Conservation (phyloP, 2,113 vertebrate genomes). For the Oreochromis tanganicae region DNA sequence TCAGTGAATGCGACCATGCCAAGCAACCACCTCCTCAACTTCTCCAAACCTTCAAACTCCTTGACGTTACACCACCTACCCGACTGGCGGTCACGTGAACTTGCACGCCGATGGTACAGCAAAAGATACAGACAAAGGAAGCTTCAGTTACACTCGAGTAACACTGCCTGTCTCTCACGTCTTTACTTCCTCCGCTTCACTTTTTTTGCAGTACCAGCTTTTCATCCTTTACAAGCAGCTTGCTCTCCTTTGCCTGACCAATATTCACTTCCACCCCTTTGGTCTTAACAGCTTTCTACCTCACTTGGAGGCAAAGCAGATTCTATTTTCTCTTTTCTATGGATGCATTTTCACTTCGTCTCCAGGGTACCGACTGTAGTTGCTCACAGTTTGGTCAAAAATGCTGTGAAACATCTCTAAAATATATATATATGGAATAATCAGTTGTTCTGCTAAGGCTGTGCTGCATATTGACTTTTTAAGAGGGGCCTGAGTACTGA, state of each 20-base stretch:
- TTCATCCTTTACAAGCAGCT: conserved; percentile 6
- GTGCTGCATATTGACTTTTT: not conserved
- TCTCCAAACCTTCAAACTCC: not conserved
- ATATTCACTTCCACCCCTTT: not conserved
- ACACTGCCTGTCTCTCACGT: conserved; percentile 47
- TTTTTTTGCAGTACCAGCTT: not conserved
- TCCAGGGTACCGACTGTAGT: not conserved
- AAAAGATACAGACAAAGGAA: conserved; percentile 36
- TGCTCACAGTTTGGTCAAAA: not conserved
- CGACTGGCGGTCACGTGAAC: conserved; percentile 33
- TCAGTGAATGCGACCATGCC: conserved; percentile 30
- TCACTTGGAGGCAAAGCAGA: not conserved
- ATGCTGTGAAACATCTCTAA: not conserved
- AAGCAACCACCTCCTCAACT: conserved; percentile 14
- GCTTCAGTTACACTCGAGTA: conserved; percentile 50
- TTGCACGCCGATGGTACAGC: conserved; percentile 18
- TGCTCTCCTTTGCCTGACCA: not conserved
- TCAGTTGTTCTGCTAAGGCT: not conserved
- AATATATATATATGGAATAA: not conserved
- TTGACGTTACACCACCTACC: conserved; percentile 26
- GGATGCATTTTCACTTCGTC: not conserved
- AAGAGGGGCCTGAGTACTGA: not conserved
- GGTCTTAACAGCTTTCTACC: not conserved
- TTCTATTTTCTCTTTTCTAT: not conserved
- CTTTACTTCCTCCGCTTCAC: not conserved